Conservation (phyloP, 35 echinoderm and acorn worm species). For the Diadema setosum region DNA sequence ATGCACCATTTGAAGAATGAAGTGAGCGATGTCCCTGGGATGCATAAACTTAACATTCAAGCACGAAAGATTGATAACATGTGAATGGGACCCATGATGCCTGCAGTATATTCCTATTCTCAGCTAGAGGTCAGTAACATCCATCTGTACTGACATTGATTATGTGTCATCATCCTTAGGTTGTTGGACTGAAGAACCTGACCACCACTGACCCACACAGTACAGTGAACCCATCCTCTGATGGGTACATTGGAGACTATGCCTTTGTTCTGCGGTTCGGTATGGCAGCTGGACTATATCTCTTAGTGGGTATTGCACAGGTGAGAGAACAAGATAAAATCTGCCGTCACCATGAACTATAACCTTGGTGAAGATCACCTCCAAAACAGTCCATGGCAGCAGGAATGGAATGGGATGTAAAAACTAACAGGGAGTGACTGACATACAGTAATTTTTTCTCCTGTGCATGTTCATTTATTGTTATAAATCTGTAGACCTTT, state of each 20-base stretch:
- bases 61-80: too few species aligned
- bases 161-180: slow-evolving; percentile 16
- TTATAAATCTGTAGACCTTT: too few species aligned
- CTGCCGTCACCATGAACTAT: too few species aligned
- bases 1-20: too few species aligned
- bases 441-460: too few species aligned
- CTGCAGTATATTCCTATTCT: too few species aligned
- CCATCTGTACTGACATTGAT: not conserved
- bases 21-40: too few species aligned
- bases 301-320: slow-evolving; percentile 65
- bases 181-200: slow-evolving; percentile 79
- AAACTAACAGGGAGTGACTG: not conserved
- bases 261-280: slow-evolving; percentile 72
- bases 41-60: too few species aligned
- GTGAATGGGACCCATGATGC: too few species aligned
- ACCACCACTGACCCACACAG: slow-evolving; percentile 69
- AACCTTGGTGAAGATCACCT: not conserved
- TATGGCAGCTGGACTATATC: slow-evolving; percentile 67
- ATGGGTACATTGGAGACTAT: slow-evolving; percentile 54
- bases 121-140: too few species aligned
- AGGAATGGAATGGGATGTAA: not conserved
- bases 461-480: too few species aligned
- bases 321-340: not conserved
- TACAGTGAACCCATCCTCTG: slow-evolving; percentile 25
- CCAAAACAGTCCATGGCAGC: not conserved